Percentiles rank a stretch among this genome's conserved stretches.
Evolutionary conservation across 2,113 vertebrate genomes (phyloP).

Genomic region (Daubentonia madagascariensis): DNA sequence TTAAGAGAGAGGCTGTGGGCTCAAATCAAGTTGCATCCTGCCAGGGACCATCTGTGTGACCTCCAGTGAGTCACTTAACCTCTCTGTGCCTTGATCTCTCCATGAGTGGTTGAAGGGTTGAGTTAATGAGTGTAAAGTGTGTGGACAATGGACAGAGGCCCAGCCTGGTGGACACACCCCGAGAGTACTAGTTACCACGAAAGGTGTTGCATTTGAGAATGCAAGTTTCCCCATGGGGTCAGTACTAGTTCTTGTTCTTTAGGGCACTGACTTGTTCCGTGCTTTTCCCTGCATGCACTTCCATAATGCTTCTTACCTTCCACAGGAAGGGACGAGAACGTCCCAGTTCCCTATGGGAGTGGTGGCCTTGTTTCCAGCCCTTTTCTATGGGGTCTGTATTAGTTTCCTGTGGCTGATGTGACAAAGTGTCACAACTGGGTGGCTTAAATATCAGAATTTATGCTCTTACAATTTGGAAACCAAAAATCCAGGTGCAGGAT

Average conservation of each 20-base stretch:
- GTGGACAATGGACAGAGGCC: background rate
- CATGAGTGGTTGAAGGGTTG: background rate
- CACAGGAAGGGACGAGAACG: background rate
- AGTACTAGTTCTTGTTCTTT: too few relatives aligned
- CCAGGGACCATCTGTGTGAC: background rate
- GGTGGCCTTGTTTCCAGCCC: background rate
- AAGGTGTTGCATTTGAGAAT: background rate
- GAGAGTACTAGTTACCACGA: fast-evolving
- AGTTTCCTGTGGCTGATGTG: background rate
- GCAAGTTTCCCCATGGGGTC: background rate
- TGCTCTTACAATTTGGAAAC: background rate
- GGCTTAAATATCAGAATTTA: background rate
- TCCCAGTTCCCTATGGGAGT: background rate
- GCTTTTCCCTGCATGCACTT: background rate
- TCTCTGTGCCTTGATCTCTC: background rate
- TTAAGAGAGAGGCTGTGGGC: background rate
- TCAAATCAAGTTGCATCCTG: background rate
- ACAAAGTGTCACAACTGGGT: background rate
- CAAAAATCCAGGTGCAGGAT: background rate
- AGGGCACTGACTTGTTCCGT: background rate
- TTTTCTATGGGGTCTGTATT: background rate
- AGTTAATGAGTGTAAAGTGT: too few relatives aligned
- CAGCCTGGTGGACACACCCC: background rate
- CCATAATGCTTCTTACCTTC: background rate
- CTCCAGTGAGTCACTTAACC: background rate